Percentiles rank a stretch among this genome's conserved stretches.
These are phyloP conservation scores for Echinops telfairi DNA, from an alignment of 2,113 vertebrate species.

Conservation along the genomic window DNA sequence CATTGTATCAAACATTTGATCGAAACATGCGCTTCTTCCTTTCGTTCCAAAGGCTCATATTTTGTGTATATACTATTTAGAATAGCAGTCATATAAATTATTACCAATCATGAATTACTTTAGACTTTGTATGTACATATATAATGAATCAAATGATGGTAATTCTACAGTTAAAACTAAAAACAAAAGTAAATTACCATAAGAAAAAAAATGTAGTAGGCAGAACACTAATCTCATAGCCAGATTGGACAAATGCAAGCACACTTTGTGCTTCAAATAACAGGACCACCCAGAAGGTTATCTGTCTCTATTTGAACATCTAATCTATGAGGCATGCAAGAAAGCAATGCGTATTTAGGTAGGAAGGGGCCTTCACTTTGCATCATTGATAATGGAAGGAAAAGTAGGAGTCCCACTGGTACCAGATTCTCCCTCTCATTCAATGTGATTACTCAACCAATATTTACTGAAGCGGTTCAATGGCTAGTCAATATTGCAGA, in stretches of 20 bases:
- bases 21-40: slow-evolving; percentile 68
- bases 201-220: not conserved
- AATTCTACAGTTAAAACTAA: slow-evolving; percentile 42
- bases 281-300: slow-evolving; percentile 17
- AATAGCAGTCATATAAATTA: not conserved
- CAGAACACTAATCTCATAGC: slow-evolving; percentile 7
- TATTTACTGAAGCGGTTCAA: not conserved
- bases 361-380: not conserved
- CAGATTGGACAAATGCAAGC: not conserved
- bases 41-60: slow-evolving; percentile 48
- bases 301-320: not conserved
- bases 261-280: not conserved
- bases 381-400: not conserved
- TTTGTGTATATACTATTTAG: slow-evolving; percentile 61
- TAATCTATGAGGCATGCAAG: not conserved
- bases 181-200: not conserved
- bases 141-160: slow-evolving; percentile 25
- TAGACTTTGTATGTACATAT: slow-evolving; percentile 60
- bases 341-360: not conserved
- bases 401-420: not conserved
- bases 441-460: not conserved
- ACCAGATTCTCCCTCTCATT: not conserved
- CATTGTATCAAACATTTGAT: slow-evolving; percentile 68
- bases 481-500: not conserved
- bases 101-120: slow-evolving; percentile 38